Conservation (phyloP, 92 coral and sea anemone genomes). For the Palythoa heliodiscus region DNA sequence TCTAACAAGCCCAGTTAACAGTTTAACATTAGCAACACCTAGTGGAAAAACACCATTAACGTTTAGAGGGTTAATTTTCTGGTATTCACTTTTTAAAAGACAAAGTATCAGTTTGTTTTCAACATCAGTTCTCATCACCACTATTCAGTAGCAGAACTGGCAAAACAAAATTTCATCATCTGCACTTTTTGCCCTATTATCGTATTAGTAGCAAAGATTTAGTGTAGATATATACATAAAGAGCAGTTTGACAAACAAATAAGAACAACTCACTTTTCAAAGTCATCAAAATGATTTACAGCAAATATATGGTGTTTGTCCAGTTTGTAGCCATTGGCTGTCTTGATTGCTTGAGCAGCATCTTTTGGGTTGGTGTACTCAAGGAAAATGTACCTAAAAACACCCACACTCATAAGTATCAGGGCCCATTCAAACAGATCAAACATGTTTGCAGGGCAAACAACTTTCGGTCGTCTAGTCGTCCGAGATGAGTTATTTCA, state of each 20-base stretch:
- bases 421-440: background rate
- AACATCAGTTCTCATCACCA: conserved; percentile 48
- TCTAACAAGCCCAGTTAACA: background rate
- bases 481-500: too few species aligned
- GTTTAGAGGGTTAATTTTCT: background rate
- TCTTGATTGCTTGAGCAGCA: conserved; percentile 94
- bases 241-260: background rate
- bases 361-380: conserved; percentile 87
- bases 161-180: conserved; percentile 50
- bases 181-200: background rate
- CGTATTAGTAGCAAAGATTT: background rate
- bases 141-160: conserved; percentile 64
- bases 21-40: too few species aligned
- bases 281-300: conserved; percentile 92
- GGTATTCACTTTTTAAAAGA: background rate
- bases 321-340: conserved; percentile 97
- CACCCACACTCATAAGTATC: background rate
- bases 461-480: too few species aligned
- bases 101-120: background rate
- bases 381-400: conserved; percentile 89
- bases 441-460: too few species aligned
- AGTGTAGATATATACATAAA: background rate
- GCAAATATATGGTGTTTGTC: conserved; percentile 99
- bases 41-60: background rate
- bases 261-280: conserved; percentile 75